Base-by-base conservation (phyloP, 2,888 invertebrate species). In the Tenthredo scrophulariae region DNA sequence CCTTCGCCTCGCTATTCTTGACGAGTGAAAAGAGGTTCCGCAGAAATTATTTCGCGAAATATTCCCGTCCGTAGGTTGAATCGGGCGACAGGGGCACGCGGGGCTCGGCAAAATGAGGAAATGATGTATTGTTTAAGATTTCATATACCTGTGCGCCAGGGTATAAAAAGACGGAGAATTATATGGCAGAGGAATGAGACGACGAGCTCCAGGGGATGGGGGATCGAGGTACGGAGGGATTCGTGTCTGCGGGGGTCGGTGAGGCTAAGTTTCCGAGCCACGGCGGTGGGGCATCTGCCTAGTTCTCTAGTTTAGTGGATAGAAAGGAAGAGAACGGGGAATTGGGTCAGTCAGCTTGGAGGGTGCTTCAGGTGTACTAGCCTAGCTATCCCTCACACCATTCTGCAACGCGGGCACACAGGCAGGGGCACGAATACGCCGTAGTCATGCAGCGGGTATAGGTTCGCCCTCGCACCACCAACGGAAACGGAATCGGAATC, bases 271-370 rank as follows among this genome's bases (percentile, higher is more conserved):
- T 26, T 84, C 37, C 43, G 75, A 82, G 62, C n/a, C 65, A 50
- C 10, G 80, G 77, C 37, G 72, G 77, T 54, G 58, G 50, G 74
- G 86, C 84, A 85, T 85, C 62, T 80, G 83, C 62, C 84, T 86
- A 77, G 85, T 84, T 84, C 83, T 75, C 75, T 74, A 37, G 74
- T 54, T 62, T 43, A 75, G 77, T 74, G 84, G 85, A 84, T 82
- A 75, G 72, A 37, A 40, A 75, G 84, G 67, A 84, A 84, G 84
- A 77, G 70, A 83, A 33, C 84, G 86, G 88, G 87, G 91, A 92
- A 91, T 91, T 91, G 91, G 92, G 92, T 92, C 92, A 91, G 91
- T 88, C 89, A 87, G 89, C 88, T 90, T 91, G 88, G 88, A 92
- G 91, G 86, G 89, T 88, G 88, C 92, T 92, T 89, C 89, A 92